Conservation (phyloP, 1,140 invertebrate genomes). For the Harpegnathos saltator region DNA sequence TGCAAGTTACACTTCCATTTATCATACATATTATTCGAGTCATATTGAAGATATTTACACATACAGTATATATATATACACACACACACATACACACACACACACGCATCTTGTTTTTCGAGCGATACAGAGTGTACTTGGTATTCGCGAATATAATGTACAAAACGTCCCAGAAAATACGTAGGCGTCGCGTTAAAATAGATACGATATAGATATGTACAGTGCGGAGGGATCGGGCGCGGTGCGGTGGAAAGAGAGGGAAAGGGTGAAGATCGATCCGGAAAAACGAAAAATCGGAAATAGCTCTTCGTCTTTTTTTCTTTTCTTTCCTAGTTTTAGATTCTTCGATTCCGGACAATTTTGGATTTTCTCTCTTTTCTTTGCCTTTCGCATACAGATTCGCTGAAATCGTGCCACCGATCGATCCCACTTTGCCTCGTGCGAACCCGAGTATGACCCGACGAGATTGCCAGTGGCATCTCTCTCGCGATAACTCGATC, state of each 20-base stretch:
- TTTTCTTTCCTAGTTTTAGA: no score
- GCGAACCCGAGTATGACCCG: neutral
- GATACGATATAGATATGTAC: neutral
- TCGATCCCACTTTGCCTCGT: slow-evolving; percentile 7
- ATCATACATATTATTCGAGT: slow-evolving; percentile 7
- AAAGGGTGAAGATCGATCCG: no score
- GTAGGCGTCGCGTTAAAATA: neutral
- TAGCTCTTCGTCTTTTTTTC: no score
- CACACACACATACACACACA: neutral
- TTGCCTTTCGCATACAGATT: neutral
- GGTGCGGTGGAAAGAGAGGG: no score
- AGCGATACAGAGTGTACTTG: slow-evolving; percentile 5
- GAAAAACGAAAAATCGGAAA: no score
- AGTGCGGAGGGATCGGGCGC: no score
- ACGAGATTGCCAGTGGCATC: slow-evolving; percentile 10
- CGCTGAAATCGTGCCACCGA: slow-evolving; percentile 15
- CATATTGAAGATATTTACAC: slow-evolving; percentile 40
- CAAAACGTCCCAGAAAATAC: neutral
- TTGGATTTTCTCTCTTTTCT: neutral
- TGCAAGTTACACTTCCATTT: slow-evolving; percentile 28
- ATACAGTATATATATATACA: slow-evolving; percentile 21
- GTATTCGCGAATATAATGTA: slow-evolving; percentile 38
- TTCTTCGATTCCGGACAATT: neutral
- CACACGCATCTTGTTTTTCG: slow-evolving; percentile 22
- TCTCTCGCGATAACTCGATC: slow-evolving; percentile 25